Evolutionary conservation across 2,888 invertebrate genomes (phyloP).

Genomic region (Cataglyphis cursor): DNA sequence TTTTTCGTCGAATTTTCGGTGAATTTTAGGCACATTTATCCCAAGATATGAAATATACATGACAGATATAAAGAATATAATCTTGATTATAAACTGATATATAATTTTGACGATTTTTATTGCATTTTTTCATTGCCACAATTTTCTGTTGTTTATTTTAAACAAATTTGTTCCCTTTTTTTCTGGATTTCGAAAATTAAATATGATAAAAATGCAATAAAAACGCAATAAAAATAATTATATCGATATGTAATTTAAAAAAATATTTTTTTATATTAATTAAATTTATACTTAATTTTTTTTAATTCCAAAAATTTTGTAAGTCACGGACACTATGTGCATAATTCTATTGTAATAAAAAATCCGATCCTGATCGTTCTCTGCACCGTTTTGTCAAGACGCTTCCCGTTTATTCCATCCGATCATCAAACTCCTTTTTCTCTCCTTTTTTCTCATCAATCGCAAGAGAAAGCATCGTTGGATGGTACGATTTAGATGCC

Average conservation of each 20-base stretch:
- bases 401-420: conserved; percentile 5
- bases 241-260: neutral
- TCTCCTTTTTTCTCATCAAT: conserved; percentile 11
- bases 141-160: neutral
- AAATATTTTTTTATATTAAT: neutral
- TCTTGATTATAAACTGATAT: neutral
- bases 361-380: conserved; percentile 3
- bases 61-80: neutral
- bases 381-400: conserved; percentile 5
- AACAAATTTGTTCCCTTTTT: neutral
- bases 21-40: neutral
- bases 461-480: conserved; percentile 5
- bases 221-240: neutral
- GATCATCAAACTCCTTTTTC: conserved; percentile 11
- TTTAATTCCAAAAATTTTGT: neutral
- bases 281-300: too few species aligned
- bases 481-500: neutral
- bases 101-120: neutral
- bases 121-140: neutral
- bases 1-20: neutral
- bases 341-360: neutral
- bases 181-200: neutral
- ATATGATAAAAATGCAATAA: neutral
- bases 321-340: neutral
- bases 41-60: neutral